phyloP scores from a whole-genome alignment of 2,888 invertebrate genomes.

The Callyntrura guangdongensis region DNA sequence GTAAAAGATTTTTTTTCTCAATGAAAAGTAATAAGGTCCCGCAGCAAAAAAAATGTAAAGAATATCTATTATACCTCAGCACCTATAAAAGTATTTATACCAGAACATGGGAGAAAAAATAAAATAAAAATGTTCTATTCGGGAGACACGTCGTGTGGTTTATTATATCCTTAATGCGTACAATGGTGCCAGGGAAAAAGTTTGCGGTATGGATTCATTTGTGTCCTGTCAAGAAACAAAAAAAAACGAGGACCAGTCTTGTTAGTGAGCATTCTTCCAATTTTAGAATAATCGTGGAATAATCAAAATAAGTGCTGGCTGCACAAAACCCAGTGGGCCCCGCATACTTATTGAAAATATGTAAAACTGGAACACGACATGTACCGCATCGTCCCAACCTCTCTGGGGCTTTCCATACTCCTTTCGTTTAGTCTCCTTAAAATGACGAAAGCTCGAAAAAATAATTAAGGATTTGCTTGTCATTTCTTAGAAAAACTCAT shows the following conservation, averaged over 20 bases:
- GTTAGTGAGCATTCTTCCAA: constrained; percentile 62
- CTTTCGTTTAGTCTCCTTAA: not conserved
- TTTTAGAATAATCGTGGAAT: not conserved
- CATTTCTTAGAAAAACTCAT: constrained; percentile 56
- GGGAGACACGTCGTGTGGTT: not conserved
- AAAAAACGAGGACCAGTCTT: constrained; percentile 19
- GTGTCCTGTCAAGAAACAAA: constrained; percentile 18
- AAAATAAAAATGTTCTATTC: not conserved
- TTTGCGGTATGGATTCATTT: not conserved
- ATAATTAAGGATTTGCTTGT: constrained; percentile 64
- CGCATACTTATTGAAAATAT: constrained; percentile 25
- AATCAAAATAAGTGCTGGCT: constrained; percentile 12
- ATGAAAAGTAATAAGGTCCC: not conserved
- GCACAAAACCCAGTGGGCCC: constrained; percentile 47
- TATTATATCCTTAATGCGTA: too few species aligned
- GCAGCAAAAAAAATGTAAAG: not conserved
- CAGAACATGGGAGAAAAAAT: not conserved
- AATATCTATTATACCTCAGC: not conserved
- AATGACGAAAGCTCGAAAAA: constrained; percentile 40
- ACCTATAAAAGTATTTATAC: not conserved
- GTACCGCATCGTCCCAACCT: constrained; percentile 29
- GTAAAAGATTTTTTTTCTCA: not conserved
- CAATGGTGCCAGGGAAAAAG: not conserved
- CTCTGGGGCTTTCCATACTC: constrained; percentile 4
- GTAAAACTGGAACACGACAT: constrained; percentile 32